A percentile compares a stretch with the other conserved stretches of the same genome.
Evolutionary conservation across 2,888 invertebrate species (phyloP).

Genomic region (Habrosyne pyritoides): DNA sequence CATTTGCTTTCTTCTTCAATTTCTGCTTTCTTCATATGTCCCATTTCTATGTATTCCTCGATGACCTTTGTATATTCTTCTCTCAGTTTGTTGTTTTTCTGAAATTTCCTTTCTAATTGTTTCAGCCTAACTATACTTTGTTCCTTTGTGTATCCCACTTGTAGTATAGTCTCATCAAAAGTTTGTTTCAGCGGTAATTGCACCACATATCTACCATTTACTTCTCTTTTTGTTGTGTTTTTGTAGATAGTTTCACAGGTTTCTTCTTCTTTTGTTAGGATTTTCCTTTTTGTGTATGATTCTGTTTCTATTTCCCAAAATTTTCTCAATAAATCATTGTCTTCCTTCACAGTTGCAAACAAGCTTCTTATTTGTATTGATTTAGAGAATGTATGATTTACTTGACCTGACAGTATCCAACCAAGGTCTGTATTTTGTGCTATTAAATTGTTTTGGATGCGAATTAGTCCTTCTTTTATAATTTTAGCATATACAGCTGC

Average conservation of each 20-base stretch:
- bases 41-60: constrained; percentile 25
- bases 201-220: constrained; percentile 26
- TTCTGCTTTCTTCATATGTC: no score
- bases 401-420: constrained; percentile 30
- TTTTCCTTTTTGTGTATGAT: constrained; percentile 3
- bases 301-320: constrained; percentile 23
- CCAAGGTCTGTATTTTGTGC: constrained; percentile 31
- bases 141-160: constrained; percentile 22
- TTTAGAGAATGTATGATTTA: constrained; percentile 10
- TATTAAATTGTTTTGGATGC: constrained; percentile 24
- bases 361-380: constrained; percentile 18
- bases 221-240: constrained; percentile 18
- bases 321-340: constrained; percentile 19
- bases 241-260: constrained; percentile 28
- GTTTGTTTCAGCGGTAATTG: constrained; percentile 27
- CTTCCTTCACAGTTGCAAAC: constrained; percentile 10
- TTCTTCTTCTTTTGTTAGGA: constrained; percentile 22
- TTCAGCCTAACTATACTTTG: constrained; percentile 23
- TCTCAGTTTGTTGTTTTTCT: constrained; percentile 14
- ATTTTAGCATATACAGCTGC: constrained; percentile 25
- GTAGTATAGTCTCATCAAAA: constrained; percentile 8
- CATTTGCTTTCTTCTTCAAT: constrained; percentile 25
- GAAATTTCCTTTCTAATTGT: constrained; percentile 24
- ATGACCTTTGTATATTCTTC: constrained; percentile 23
- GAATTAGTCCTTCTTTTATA: constrained; percentile 19